A percentile compares a stretch with the other conserved stretches of the same genome.
Conservation (phyloP, 2,888 invertebrate genomes). For the Himalopsyche japonica region DNA sequence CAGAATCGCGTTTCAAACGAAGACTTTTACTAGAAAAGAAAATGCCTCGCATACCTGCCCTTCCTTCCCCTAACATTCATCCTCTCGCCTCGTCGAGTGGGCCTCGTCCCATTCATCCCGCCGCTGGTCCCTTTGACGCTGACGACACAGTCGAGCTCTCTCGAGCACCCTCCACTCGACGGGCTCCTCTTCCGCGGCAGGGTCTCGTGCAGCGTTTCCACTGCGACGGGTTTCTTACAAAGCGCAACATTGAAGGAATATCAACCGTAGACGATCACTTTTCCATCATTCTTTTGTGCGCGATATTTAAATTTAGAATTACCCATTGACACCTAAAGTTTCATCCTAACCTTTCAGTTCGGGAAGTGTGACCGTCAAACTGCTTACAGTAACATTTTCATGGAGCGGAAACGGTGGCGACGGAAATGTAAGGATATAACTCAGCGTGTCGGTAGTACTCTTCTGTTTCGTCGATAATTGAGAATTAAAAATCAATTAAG, state of each 20-base stretch:
- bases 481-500: too few relatives aligned
- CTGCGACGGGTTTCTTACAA: not conserved
- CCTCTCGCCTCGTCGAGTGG: not conserved
- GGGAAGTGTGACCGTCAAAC: too few relatives aligned
- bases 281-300: too few relatives aligned
- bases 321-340: too few relatives aligned
- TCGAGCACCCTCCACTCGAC: not conserved
- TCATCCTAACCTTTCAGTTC: too few relatives aligned
- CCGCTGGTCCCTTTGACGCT: slow-evolving; percentile 1
- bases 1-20: not conserved
- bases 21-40: not conserved
- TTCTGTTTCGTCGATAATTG: too few relatives aligned
- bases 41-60: not conserved
- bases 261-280: not conserved
- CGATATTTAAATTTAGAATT: too few relatives aligned
- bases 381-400: too few relatives aligned
- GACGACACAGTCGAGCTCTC: not conserved
- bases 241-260: not conserved
- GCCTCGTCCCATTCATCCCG: not conserved
- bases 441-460: too few relatives aligned
- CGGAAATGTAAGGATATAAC: too few relatives aligned
- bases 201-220: not conserved
- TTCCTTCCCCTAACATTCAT: not conserved
- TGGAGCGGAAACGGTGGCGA: too few relatives aligned
- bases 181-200: not conserved